Conservation (phyloP, 2,113 vertebrate genomes). For the Antechinus stuartii region DNA sequence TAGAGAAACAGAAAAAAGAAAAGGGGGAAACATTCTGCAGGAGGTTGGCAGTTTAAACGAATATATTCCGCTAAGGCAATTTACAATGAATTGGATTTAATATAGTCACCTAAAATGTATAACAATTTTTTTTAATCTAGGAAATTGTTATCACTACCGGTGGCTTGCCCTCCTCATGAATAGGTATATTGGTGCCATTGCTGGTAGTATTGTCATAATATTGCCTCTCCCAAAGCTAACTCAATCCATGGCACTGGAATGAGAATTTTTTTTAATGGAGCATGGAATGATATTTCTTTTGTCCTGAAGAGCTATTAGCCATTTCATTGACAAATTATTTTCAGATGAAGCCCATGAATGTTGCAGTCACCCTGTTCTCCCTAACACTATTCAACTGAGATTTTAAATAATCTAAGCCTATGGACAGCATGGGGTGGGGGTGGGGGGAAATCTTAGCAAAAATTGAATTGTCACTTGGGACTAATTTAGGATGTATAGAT, state of each 20-base stretch:
- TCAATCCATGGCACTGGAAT: neutral
- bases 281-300: neutral
- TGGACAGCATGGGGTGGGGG: neutral
- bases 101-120: conserved; percentile 3
- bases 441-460: neutral
- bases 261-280: neutral
- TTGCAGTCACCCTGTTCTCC: neutral
- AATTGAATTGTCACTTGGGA: neutral
- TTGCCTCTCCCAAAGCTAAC: neutral
- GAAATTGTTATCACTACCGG: neutral
- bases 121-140: neutral
- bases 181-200: neutral
- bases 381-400: neutral
- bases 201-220: neutral
- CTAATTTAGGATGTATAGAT: neutral
- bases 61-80: conserved; percentile 14
- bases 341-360: neutral
- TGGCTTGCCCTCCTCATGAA: neutral
- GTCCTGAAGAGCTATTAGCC: neutral
- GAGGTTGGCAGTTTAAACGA: conserved; percentile 58
- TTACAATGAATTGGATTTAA: conserved; percentile 51
- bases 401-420: neutral
- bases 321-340: neutral
- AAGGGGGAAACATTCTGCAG: neutral
- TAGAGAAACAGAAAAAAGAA: conserved; percentile 64